Evolutionary conservation across 2,888 invertebrate genomes (phyloP).

Genomic region (Tipula lateralis): DNA sequence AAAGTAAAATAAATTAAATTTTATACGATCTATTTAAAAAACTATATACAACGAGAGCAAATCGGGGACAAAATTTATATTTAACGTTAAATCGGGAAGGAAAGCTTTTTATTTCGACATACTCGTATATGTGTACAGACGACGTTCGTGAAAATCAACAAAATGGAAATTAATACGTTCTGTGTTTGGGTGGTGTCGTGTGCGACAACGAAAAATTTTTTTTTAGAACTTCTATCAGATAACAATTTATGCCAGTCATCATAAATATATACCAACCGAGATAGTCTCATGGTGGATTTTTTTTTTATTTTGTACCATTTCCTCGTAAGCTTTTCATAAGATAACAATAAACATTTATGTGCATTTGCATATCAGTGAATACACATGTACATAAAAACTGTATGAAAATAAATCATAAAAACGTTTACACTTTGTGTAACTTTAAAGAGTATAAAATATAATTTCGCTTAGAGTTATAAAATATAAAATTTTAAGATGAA

Average conservation of each 20-base stretch:
- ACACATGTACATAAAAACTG: neutral
- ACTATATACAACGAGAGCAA: neutral
- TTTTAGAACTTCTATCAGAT: neutral
- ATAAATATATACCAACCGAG: conserved; percentile 12
- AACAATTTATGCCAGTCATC: conserved; percentile 24
- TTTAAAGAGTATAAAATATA: too few species aligned
- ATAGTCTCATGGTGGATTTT: neutral
- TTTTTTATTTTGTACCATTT: neutral
- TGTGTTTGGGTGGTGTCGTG: neutral
- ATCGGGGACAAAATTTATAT: neutral
- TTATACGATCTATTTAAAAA: neutral
- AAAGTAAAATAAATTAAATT: conserved; percentile 4
- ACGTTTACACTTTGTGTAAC: neutral
- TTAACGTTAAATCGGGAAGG: neutral
- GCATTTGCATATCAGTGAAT: neutral
- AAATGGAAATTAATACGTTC: neutral
- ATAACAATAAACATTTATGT: conserved; percentile 15
- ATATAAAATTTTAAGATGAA: neutral
- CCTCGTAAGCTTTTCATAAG: neutral
- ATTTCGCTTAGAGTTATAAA: neutral
- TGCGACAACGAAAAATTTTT: neutral
- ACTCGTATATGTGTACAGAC: neutral
- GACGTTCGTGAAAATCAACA: neutral
- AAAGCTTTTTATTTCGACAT: neutral
- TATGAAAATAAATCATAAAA: neutral